Evolutionary conservation across 1,140 invertebrate species (phyloP).

Genomic region (Macrobrachium rosenbergii): DNA sequence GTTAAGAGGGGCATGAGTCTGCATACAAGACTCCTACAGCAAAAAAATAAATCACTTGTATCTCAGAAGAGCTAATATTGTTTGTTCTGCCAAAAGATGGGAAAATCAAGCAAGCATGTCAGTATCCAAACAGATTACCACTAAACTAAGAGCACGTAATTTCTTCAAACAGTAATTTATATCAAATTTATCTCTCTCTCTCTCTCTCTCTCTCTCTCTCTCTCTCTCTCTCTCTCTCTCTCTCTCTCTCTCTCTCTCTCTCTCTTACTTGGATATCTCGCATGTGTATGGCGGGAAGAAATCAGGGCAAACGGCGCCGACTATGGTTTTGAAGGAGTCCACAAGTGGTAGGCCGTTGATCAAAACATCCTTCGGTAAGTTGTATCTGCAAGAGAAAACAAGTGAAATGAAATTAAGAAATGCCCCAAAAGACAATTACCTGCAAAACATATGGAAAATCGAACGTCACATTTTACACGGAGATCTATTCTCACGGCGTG

Average conservation of each 20-base stretch:
- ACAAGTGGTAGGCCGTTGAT: conserved; percentile 89
- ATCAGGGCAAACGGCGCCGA: conserved; percentile 88
- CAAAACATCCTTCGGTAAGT: conserved; percentile 86
- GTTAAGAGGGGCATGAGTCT: too few species aligned
- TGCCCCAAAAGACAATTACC: too few species aligned
- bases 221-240: background rate
- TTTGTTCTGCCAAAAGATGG: too few species aligned
- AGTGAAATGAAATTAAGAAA: conserved; percentile 23
- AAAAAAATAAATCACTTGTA: too few species aligned
- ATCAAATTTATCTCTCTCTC: background rate
- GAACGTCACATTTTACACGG: too few species aligned
- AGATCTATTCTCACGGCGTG: too few species aligned
- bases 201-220: conserved; percentile 6
- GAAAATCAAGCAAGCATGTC: too few species aligned
- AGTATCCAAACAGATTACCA: too few species aligned
- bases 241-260: background rate
- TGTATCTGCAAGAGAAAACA: conserved; percentile 77
- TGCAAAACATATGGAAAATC: too few species aligned
- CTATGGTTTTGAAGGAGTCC: conserved; percentile 89
- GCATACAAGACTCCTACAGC: too few species aligned
- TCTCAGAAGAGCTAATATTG: too few species aligned
- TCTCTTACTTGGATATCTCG: conserved; percentile 78
- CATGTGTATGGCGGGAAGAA: conserved; percentile 75
- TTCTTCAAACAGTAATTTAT: background rate
- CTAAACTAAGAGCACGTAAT: too few species aligned